Evolutionary conservation across 2,888 invertebrate species (phyloP), one percentile per base, ranked within the genome.

Genomic region (Lasioglossum leucozonium): DNA sequence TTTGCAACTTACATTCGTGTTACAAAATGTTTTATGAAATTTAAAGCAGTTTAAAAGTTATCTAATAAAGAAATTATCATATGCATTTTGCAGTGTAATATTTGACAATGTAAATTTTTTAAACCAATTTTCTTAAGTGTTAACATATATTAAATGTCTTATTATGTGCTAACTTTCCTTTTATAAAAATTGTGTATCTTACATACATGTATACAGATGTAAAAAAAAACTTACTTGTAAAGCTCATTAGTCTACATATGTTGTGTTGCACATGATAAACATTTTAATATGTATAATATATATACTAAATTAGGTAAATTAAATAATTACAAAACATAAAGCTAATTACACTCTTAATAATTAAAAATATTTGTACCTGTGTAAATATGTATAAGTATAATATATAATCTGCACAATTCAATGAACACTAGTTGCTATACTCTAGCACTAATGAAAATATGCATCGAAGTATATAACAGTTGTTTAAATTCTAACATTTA

Each of bases 221-320:
- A 85, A 82, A 81, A 86, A n/a, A 79, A 79, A 78, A 62, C 69
- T 85, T 82, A 75, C 40, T 69, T 85, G 18, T 77, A 85, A 82
- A 82, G 74, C 65, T 79, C 62, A 62, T 77, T 65, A 77, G 44
- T 81, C 65, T 81, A 78, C 76, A 22, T 37, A 67, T 67, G 22
- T 67, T 37, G 37, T 72, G 62, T 82, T 75, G 72, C 47, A 77
- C 80, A 77, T 74, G 55, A 86, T 84, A 79, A 83, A 81, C 47
- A 79, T 84, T 77, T 55, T 79, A 81, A 79, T 67, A 13, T 83
- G 67, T 72, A 16, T 83, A n/a, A 72, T 80, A 40, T 69, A 78
- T 65, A 71, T 67, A 72, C 74, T 86, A 84, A 81, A 30, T 72
- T 55, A 76, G 65, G 72, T 85, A 72, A 71, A 72, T 30, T 62